These are phyloP conservation scores for Varroa destructor DNA, from an alignment of 1,140 invertebrate species.

Conservation along the genomic window DNA sequence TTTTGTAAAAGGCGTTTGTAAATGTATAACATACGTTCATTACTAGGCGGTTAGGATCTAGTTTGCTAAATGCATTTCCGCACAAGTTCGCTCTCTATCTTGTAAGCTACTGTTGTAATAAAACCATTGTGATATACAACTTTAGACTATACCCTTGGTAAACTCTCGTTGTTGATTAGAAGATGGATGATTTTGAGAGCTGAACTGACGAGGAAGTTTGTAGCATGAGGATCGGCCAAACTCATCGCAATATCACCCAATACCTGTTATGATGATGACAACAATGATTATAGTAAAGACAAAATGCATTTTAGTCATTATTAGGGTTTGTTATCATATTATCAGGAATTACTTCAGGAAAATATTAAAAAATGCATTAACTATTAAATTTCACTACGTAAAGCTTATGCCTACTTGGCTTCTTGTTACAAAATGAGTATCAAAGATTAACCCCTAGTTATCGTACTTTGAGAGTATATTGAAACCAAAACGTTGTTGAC, in stretches of 20 bases:
- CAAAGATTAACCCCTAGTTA: too few species aligned
- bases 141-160: constrained; percentile 53
- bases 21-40: too few species aligned
- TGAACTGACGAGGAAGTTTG: constrained; percentile 82
- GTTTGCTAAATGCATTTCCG: too few species aligned
- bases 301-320: constrained; percentile 6
- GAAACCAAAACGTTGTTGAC: too few species aligned
- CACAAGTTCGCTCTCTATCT: too few species aligned
- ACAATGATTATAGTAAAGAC: constrained; percentile 19
- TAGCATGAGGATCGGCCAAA: constrained; percentile 88
- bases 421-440: too few species aligned
- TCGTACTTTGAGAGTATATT: too few species aligned
- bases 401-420: too few species aligned
- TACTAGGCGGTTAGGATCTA: too few species aligned
- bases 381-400: background rate
- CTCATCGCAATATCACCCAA: constrained; percentile 79
- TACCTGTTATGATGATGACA: background rate
- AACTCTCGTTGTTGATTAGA: constrained; percentile 71
- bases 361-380: constrained; percentile 16
- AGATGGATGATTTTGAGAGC: constrained; percentile 81
- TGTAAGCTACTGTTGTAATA: too few species aligned
- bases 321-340: constrained; percentile 26
- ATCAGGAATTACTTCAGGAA: constrained; percentile 1
- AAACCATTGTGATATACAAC: too few species aligned
- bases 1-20: too few species aligned